Evolutionary conservation across 2,797 vertebrate species (phyloP).

Genomic region (Myoxocephalus aenaeus): DNA sequence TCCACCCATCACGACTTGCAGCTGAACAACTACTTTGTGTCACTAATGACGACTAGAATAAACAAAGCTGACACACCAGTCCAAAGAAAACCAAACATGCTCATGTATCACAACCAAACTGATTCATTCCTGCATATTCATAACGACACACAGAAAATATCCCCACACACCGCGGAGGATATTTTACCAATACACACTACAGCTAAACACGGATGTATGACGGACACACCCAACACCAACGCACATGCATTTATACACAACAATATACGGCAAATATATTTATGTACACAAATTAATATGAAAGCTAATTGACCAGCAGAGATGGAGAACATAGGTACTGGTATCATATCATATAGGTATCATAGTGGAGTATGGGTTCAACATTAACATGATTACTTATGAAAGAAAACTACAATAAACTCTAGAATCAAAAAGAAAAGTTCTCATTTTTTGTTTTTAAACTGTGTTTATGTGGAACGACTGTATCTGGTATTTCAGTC

Average conservation of each 20-base stretch:
- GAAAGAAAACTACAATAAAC: neutral
- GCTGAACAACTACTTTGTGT: neutral
- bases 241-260: conserved; percentile 27
- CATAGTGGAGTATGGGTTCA: neutral
- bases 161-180: neutral
- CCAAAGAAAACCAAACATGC: conserved; percentile 43
- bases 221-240: neutral
- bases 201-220: conserved; percentile 1
- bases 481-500: neutral
- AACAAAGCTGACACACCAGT: conserved; percentile 8
- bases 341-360: neutral
- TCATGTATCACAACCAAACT: conserved; percentile 4
- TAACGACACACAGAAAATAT: conserved; percentile 3
- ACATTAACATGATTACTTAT: neutral
- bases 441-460: neutral
- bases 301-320: conserved; percentile 17
- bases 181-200: conserved; percentile 7
- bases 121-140: neutral
- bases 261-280: neutral
- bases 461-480: neutral
- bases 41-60: neutral
- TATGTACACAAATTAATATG: conserved; percentile 17
- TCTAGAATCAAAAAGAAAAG: neutral
- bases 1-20: neutral
- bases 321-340: conserved; percentile 26